Conservation (phyloP, 2,113 vertebrate genomes). For the Oostethus manadensis region DNA sequence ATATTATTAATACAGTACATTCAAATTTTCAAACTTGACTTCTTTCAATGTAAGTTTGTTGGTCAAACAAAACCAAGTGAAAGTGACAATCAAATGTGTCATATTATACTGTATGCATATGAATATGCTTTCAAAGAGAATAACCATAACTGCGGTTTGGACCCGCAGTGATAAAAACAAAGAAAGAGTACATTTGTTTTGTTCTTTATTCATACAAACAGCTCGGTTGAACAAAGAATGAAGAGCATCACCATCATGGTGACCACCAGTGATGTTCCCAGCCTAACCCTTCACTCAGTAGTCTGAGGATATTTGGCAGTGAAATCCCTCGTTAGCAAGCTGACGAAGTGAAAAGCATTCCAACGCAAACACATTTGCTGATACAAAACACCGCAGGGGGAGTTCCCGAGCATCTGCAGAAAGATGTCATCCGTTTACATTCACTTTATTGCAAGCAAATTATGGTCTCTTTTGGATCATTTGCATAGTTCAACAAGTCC, state of each 20-base stretch:
- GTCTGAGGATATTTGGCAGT: conserved; percentile 49
- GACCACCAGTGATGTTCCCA: neutral
- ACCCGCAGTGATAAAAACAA: neutral
- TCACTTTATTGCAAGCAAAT: conserved; percentile 75
- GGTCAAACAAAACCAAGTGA: neutral
- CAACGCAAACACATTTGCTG: conserved; percentile 25
- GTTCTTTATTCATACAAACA: conserved; percentile 50
- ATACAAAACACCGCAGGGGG: conserved; percentile 40
- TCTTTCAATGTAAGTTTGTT: neutral
- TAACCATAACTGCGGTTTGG: too few species aligned
- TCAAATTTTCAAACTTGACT: too few species aligned
- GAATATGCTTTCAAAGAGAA: too few species aligned
- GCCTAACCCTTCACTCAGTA: conserved; percentile 17
- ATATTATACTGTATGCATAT: too few species aligned
- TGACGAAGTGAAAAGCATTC: conserved; percentile 32
- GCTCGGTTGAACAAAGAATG: conserved; percentile 29
- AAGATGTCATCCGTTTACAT: conserved; percentile 62
- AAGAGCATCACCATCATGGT: conserved; percentile 11
- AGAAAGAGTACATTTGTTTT: conserved; percentile 11
- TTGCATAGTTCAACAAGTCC: conserved; percentile 74
- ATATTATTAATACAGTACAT: too few species aligned
- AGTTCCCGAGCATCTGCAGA: conserved; percentile 46
- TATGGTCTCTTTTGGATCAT: conserved; percentile 39
- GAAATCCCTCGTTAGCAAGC: conserved; percentile 30
- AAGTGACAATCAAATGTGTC: too few species aligned